Evolutionary conservation across 2,113 vertebrate genomes (phyloP).

Genomic region (Pardalotus punctatus): DNA sequence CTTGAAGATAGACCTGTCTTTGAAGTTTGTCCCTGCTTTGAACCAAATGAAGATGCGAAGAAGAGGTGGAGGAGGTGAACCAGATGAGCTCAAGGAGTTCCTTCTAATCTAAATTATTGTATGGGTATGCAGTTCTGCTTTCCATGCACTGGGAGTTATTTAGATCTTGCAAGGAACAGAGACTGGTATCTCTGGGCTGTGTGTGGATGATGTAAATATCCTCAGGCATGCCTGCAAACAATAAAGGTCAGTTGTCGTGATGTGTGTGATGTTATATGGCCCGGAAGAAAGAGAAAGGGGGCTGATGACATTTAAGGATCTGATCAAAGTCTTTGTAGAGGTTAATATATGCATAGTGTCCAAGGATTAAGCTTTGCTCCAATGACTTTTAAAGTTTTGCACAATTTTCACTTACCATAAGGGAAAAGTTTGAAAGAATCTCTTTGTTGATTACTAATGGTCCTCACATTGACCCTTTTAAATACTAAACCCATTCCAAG

Average conservation of each 20-base stretch:
- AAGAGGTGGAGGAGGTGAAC: not conserved
- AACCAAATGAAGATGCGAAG: not conserved
- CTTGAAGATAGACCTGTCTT: not conserved
- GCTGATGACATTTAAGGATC: slow-evolving; percentile 29
- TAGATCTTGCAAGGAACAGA: not conserved
- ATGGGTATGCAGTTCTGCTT: not conserved
- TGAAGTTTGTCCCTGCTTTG: not conserved
- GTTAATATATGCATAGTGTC: slow-evolving; percentile 16
- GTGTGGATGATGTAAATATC: not conserved
- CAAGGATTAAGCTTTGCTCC: slow-evolving; percentile 21
- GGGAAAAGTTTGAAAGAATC: not conserved
- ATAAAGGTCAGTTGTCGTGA: not conserved
- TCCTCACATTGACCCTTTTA: not conserved
- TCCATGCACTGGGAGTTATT: not conserved
- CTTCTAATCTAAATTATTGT: not conserved
- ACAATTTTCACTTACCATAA: not conserved
- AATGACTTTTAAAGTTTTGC: not conserved
- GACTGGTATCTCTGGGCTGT: not conserved
- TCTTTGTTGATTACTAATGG: not conserved
- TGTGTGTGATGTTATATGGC: slow-evolving; percentile 19
- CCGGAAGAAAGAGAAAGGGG: not conserved
- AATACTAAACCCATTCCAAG: not conserved
- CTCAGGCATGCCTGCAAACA: not conserved
- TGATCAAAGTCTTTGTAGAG: slow-evolving; percentile 35
- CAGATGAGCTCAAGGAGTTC: not conserved